Evolutionary conservation across 2,113 vertebrate species (phyloP), one percentile per base, ranked within the genome.

Genomic region (Peucedramus taeniatus): DNA sequence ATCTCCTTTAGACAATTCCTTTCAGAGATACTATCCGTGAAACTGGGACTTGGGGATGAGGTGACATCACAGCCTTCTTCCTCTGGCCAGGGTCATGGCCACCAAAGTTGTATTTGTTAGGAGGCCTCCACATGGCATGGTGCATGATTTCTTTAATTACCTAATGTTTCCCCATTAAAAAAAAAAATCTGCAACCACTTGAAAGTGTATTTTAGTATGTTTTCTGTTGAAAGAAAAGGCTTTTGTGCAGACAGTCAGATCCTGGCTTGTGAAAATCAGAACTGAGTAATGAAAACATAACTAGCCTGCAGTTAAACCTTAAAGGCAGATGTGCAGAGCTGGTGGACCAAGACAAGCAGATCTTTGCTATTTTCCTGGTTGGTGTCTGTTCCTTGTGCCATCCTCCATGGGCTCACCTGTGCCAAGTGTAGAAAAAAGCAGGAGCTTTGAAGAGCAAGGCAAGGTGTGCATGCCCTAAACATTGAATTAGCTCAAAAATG

Each of bases 1-100:
- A 98, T 99, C 98, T 99, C 98, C 98, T 98, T 98, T 92, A 98
- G 98, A 98, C 98, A 98, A 98, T 97, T 98, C 98, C 98, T 98
- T 99, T 99, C 98, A 98, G 93, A 98, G 95, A 98, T 97, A 97
- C 92, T 98, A 97, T 76, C 98, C 96, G 94, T 98, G 98, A 98
- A 98, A 98, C 97, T 97, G 97, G 97, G 97, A 96, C 97, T 98
- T 81, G 47, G 96, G 94, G 98, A 98, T 98, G 97, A 98, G 98
- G 98, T 99, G 98, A 99, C 97, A 99, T 99, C 98, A 99, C 98
- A 98, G 98, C 97, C 98, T 98, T 98, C 98, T 93, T 95, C 94
- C 97, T 98, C 98, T 98, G 98, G 98, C 96, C 91, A 95, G 96
- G 98, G 97, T 98, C 96, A 96, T 99, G 98, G 98, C 99, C 99